These are phyloP conservation scores for Campoplex nolae DNA, from an alignment of 2,888 invertebrate species.

Conservation along the genomic window DNA sequence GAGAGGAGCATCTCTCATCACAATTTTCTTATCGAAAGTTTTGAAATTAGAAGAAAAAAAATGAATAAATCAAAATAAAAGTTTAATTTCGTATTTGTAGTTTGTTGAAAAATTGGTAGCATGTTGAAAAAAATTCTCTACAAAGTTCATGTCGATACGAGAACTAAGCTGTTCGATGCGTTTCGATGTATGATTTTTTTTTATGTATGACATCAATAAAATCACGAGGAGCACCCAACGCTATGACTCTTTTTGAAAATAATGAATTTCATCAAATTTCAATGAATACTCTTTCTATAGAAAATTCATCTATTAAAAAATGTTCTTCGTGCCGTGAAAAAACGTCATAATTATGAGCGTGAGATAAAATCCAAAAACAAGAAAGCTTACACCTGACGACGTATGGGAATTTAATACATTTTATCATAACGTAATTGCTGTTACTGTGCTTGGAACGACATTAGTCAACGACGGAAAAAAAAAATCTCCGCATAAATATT, in stretches of 20 bases:
- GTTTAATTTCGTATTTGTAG: neutral
- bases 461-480: neutral
- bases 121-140: too few species aligned
- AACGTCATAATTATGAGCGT: neutral
- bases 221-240: too few species aligned
- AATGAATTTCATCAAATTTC: neutral
- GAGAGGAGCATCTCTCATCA: neutral
- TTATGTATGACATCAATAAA: neutral
- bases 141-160: neutral
- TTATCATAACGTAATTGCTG: neutral
- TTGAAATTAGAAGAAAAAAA: neutral
- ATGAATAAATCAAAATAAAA: neutral
- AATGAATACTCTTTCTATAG: neutral
- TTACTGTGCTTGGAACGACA: neutral
- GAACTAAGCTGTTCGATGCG: neutral
- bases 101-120: too few species aligned
- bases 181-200: neutral
- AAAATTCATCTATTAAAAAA: neutral
- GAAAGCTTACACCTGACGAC: neutral
- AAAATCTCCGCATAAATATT: slow-evolving; percentile 38
- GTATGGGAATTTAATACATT: slow-evolving; percentile 2
- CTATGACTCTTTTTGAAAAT: neutral
- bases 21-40: neutral
- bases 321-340: neutral
- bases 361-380: neutral